Conservation (phyloP, 2,113 vertebrate species). For the Morone saxatilis region DNA sequence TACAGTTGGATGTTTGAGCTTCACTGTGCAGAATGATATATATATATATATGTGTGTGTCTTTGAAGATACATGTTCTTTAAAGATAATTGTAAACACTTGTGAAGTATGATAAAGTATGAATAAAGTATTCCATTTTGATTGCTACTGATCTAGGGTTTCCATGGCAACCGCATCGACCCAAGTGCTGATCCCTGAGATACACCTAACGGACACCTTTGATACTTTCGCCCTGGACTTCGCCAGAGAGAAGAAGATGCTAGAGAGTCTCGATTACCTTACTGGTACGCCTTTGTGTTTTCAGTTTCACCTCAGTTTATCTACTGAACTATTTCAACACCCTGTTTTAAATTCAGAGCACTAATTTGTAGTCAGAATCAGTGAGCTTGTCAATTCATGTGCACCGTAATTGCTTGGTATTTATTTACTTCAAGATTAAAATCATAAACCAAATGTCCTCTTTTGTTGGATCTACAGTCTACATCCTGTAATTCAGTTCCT, state of each 20-base stretch:
- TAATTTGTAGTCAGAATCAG: not conserved
- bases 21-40: too few species aligned
- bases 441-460: not conserved
- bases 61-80: not conserved
- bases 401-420: not conserved
- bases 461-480: not conserved
- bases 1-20: too few species aligned
- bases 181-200: conserved; percentile 99
- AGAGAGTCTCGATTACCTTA: conserved; percentile 98
- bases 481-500: conserved; percentile 2
- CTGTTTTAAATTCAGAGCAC: not conserved
- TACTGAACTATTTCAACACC: too few species aligned
- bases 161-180: conserved; percentile 97
- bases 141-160: conserved; percentile 86
- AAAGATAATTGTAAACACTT: not conserved
- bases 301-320: too few species aligned
- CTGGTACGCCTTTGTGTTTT: conserved; percentile 84
- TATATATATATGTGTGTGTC: too few species aligned
- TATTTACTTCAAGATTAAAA: not conserved
- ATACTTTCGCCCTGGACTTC: conserved; percentile 97
- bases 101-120: not conserved
- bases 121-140: not conserved
- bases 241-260: conserved; percentile 97
- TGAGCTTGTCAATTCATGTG: not conserved
- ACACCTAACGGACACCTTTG: conserved; percentile 96